Conservation (phyloP, 1,140 invertebrate species). For the Papilio polytes region DNA sequence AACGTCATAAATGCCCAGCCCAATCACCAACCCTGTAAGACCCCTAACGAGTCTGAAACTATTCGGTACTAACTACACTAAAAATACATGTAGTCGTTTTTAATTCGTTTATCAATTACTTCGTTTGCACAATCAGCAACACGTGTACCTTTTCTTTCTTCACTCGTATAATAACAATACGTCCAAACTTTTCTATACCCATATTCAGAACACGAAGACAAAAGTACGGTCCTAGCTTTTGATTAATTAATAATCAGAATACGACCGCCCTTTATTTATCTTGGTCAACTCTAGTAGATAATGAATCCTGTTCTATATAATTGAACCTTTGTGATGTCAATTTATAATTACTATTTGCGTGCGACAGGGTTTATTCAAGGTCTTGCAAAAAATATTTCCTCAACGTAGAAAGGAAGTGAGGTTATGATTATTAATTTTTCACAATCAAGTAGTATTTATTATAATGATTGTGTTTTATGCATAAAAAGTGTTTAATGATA, state of each 20-base stretch:
- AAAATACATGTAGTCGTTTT: no score
- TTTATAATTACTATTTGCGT: background rate
- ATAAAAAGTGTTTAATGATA: no score
- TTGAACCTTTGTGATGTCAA: background rate
- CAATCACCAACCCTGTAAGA: no score
- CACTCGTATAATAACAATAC: background rate
- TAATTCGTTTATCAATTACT: no score
- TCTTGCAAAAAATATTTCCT: slow-evolving; percentile 1
- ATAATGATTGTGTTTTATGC: no score
- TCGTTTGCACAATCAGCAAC: no score
- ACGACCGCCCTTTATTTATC: background rate
- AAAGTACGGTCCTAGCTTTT: background rate
- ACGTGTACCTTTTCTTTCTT: background rate
- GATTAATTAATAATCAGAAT: background rate
- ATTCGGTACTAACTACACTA: no score
- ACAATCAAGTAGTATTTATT: background rate
- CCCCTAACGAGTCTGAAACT: no score
- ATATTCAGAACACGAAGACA: background rate
- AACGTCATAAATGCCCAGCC: no score
- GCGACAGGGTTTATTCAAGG: background rate
- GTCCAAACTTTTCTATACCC: background rate
- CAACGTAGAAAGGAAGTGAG: background rate
- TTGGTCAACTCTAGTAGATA: background rate
- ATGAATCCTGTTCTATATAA: background rate
- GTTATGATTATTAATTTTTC: slow-evolving; percentile 1